Percentiles rank a stretch among this genome's conserved stretches.
These are phyloP conservation scores for Conistra vaccinii DNA, from an alignment of 2,888 invertebrate species.

Conservation along the genomic window DNA sequence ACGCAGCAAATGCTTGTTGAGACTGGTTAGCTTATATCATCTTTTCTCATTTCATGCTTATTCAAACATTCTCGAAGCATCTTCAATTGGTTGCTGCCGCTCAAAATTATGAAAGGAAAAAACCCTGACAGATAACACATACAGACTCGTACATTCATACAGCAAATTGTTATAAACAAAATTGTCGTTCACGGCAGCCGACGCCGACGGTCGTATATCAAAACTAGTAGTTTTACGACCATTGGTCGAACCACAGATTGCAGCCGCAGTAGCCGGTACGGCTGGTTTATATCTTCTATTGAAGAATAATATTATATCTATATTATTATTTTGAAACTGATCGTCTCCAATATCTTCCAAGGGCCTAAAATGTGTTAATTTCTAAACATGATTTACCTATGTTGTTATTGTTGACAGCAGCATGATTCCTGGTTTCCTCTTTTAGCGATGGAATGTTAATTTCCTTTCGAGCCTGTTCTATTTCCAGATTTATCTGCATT, in stretches of 20 bases:
- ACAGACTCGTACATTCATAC: conserved; percentile 18
- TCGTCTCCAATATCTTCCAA: not conserved
- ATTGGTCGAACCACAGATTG: conserved; percentile 71
- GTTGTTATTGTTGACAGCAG: not conserved
- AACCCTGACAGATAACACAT: not conserved
- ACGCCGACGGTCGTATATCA: conserved; percentile 71
- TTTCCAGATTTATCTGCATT: not conserved
- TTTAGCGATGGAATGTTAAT: not conserved
- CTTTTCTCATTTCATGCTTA: not conserved
- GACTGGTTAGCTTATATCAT: not conserved
- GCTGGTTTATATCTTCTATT: conserved; percentile 61
- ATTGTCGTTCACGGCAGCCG: conserved; percentile 33
- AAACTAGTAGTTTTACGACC: conserved; percentile 75
- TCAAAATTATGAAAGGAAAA: conserved; percentile 22
- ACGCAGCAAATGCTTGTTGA: not conserved
- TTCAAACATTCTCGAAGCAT: not conserved
- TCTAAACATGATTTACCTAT: not conserved
- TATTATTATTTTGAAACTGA: conserved; percentile 21
- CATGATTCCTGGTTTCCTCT: not conserved
- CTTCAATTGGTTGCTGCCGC: not conserved
- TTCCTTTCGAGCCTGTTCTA: not conserved
- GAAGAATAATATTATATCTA: conserved; percentile 17
- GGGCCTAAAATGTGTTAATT: not conserved
- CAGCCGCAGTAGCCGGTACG: conserved; percentile 66
- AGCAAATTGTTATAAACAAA: conserved; percentile 58